Evolutionary conservation across 2,113 vertebrate genomes (phyloP).

Genomic region (Gulo gulo): DNA sequence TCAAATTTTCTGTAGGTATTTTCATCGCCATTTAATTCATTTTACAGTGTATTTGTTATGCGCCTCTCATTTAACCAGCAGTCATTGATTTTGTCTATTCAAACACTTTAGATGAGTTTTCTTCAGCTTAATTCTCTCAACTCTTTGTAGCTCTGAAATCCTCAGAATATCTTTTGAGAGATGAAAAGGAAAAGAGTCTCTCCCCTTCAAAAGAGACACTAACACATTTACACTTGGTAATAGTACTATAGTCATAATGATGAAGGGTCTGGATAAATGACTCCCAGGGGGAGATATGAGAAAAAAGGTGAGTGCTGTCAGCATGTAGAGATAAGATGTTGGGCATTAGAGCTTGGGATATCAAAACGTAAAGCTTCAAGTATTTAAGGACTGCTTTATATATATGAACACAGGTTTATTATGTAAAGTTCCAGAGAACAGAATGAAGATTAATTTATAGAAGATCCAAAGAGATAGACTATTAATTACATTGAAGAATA

Average conservation of each 20-base stretch:
- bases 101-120: conserved; percentile 37
- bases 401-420: background rate
- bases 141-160: conserved; percentile 17
- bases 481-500: background rate
- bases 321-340: background rate
- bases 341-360: background rate
- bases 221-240: background rate
- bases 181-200: background rate
- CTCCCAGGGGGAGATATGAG: background rate
- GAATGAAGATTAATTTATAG: conserved; percentile 26
- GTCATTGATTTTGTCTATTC: conserved; percentile 51
- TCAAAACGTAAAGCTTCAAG: background rate
- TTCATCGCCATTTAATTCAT: conserved; percentile 69
- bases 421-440: background rate
- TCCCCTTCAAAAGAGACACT: background rate
- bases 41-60: conserved; percentile 62
- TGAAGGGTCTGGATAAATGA: background rate
- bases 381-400: background rate
- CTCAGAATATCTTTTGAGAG: background rate
- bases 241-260: background rate
- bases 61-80: conserved; percentile 53
- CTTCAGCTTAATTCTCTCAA: conserved; percentile 28
- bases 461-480: background rate
- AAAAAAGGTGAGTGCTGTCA: background rate
- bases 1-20: conserved; percentile 66